Conservation (phyloP, 2,113 vertebrate genomes). For the Brachirus orientalis region DNA sequence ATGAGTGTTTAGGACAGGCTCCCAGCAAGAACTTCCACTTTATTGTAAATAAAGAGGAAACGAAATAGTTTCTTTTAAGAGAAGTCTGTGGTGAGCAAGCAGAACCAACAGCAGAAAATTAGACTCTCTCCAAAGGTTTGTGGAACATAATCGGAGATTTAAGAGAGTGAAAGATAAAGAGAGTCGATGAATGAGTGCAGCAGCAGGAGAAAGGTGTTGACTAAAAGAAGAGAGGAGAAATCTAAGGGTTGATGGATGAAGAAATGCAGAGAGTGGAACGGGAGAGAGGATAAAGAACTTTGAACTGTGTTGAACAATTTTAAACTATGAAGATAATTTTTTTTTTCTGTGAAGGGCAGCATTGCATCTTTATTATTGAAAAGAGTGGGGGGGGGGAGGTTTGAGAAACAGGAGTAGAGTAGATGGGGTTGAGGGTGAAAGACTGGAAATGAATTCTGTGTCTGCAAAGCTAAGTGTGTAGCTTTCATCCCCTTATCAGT, state of each 20-base stretch:
- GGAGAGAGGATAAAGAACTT: slow-evolving; percentile 9
- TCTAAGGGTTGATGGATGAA: not conserved
- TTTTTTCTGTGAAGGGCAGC: no score
- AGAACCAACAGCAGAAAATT: no score
- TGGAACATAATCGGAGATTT: slow-evolving; percentile 41
- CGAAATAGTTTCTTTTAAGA: slow-evolving; percentile 42
- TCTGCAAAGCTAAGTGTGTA: slow-evolving; percentile 36
- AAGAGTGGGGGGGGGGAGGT: not conserved
- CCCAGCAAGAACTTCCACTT: slow-evolving; percentile 31
- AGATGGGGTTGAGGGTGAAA: no score
- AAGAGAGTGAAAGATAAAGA: slow-evolving; percentile 22
- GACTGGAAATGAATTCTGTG: slow-evolving; percentile 22
- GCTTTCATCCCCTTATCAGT: slow-evolving; percentile 57
- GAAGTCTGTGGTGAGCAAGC: slow-evolving; percentile 30
- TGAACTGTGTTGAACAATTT: no score
- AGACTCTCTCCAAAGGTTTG: slow-evolving; percentile 35
- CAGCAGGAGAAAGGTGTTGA: not conserved
- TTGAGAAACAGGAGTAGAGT: slow-evolving; percentile 24
- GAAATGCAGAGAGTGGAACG: slow-evolving; percentile 4
- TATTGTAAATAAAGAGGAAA: slow-evolving; percentile 46
- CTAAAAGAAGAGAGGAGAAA: no score
- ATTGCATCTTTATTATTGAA: slow-evolving; percentile 1
- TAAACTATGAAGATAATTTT: no score
- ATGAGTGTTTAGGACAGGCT: slow-evolving; percentile 10
- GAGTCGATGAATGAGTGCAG: slow-evolving; percentile 6